Base-by-base conservation (phyloP, 37 sponge, comb jelly and placozoan genomes). In the Trichoplax adhaerens region DNA sequence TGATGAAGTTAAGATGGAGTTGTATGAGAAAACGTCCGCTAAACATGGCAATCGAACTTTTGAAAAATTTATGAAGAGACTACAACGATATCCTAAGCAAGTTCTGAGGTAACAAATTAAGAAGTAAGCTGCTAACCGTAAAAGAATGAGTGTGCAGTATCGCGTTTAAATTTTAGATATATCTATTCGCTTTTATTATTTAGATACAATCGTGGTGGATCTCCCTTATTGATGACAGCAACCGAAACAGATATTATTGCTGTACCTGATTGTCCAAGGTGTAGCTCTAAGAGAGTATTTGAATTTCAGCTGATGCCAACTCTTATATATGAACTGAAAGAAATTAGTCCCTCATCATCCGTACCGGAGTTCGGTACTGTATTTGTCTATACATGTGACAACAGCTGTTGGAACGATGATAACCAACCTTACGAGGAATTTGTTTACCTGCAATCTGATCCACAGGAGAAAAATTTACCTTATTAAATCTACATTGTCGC, bases 261-360 rank as follows among this genome's bases (percentile, higher is more conserved):
- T 1, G 70, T 56, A 0, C 58, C 68, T 54, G 51, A 7, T 3
- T 86, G 86, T 66, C 61, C 77, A 49, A 10, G 68, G 59, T 88
- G 89, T 73, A 80, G 83, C 47, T 53, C 80, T 12, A n/a, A 49
- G 48, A 49, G 79, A 52, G 77, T 79, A 10, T 84, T 76, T 78
- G 89, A 88, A 65, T 65, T 84, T 55, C 89, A 88, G 68, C 58
- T 88, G 10, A 84, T 88, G 89, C 86, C 89, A 2, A 72, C 78
- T 2, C 58, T 88, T 59, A 70, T 88, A 5, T 88, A 83, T 73
- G 10, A 81, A 64, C 55, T 83, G 50, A 74, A 83, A 46, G 60
- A 63, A 0, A 50, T 58, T 56, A 51, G 72, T 52, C 47, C 3
- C 55, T 10, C 48, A 4, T 46, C 2, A 0, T 48, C 50, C 5